A percentile compares a stretch with the other conserved stretches of the same genome.
Evolutionary conservation across 53 echinoderm and acorn worm genomes (phyloP).

Genomic region (Apostichopus leukothele): DNA sequence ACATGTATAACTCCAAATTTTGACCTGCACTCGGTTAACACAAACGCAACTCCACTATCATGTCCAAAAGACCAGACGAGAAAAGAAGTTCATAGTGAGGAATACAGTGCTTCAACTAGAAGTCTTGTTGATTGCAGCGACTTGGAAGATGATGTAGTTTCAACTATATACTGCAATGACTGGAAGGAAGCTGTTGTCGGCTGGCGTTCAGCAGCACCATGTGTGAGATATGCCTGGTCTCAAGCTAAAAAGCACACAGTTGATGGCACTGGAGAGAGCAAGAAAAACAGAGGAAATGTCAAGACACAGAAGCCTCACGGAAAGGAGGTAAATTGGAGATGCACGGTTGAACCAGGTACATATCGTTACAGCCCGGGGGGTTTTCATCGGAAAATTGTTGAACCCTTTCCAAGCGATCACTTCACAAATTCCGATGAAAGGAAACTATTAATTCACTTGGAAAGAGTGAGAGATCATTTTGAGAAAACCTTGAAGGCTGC

Average conservation of each 20-base stretch:
- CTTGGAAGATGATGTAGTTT: constrained; percentile 18
- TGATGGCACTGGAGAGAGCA: constrained; percentile 49
- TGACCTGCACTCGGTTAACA: constrained; percentile 1
- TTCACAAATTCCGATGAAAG: constrained; percentile 57
- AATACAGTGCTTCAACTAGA: background rate
- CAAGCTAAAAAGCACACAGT: constrained; percentile 49
- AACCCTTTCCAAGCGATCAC: constrained; percentile 42
- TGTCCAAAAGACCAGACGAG: background rate
- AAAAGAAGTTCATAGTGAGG: background rate
- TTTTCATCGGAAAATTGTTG: constrained; percentile 46
- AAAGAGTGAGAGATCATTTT: constrained; percentile 85
- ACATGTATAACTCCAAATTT: constrained; percentile 10
- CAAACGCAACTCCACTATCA: background rate
- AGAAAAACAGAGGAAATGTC: constrained; percentile 49
- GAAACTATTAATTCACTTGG: constrained; percentile 70
- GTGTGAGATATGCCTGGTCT: constrained; percentile 65
- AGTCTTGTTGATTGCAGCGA: constrained; percentile 39
- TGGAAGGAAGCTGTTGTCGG: constrained; percentile 87
- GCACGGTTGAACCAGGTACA: constrained; percentile 79
- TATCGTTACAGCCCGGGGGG: constrained; percentile 73
- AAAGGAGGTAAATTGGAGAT: constrained; percentile 69
- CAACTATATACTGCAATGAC: constrained; percentile 61
- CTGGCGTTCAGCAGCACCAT: constrained; percentile 70
- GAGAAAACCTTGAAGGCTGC: constrained; percentile 69
- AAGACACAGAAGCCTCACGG: constrained; percentile 33